phyloP scores from a whole-genome alignment of 2,888 invertebrate species.

The Rotaria socialis region DNA sequence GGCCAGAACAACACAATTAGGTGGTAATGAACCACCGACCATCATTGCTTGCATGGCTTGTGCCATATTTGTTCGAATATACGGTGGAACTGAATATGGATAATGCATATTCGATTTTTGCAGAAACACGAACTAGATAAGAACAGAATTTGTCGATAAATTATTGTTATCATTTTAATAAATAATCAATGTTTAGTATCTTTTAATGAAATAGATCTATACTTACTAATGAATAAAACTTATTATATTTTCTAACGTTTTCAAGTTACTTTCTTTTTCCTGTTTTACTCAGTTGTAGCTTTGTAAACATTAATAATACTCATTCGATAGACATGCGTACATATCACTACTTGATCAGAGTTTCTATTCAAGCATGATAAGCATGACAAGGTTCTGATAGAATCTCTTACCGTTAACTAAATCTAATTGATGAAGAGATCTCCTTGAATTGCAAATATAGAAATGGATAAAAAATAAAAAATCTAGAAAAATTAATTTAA shows the following conservation, averaged over 20 bases:
- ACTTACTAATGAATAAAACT: too few relatives aligned
- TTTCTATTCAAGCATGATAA: too few relatives aligned
- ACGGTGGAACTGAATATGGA: neutral
- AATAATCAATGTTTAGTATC: too few relatives aligned
- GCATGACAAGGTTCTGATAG: neutral
- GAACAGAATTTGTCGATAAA: too few relatives aligned
- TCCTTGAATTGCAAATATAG: neutral
- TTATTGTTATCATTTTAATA: too few relatives aligned
- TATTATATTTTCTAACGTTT: too few relatives aligned
- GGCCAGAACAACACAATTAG: neutral
- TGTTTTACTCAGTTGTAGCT: too few relatives aligned
- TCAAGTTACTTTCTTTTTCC: too few relatives aligned
- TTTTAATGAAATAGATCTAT: too few relatives aligned
- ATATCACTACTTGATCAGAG: too few relatives aligned
- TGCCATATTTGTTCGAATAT: neutral
- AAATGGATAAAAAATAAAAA: neutral
- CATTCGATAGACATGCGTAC: too few relatives aligned
- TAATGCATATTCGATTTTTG: neutral
- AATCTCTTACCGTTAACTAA: neutral
- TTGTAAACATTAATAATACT: too few relatives aligned
- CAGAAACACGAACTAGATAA: neutral
- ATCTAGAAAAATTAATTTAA: neutral
- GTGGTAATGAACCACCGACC: neutral
- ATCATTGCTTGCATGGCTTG: neutral
- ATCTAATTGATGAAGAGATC: neutral